Evolutionary conservation across 37 sponge, comb jelly and placozoan species (phyloP), one percentile per base, ranked within the genome.

Genomic region (Halisarca cf. caerulea): DNA sequence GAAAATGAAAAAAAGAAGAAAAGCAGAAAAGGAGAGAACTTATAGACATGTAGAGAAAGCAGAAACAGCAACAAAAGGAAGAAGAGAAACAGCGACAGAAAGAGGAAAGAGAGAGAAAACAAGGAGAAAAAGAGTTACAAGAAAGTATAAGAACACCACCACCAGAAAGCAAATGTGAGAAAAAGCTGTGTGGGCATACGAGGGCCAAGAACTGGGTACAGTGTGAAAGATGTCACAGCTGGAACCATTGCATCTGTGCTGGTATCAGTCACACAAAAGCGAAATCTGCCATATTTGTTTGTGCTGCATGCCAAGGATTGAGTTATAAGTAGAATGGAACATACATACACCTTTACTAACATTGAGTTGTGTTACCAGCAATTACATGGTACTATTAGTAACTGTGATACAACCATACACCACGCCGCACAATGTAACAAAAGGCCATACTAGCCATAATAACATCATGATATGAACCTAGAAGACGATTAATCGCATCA

Each of bases 211-310:
- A 4, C 6, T 62, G 64, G 64, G 6, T 62, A 30, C 30, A n/a
- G 30, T 62, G 30, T 23, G n/a, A 15, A 8, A n/a, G 15, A 15
- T 62, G 64, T 23, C 6, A 62, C 15, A 15, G 64, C 18, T 62
- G 64, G 64, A 5, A 62, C 64, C 64, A 62, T 23, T 62, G 64
- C 64, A n/a, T 62, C 64, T 62, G 64, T 62, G 64, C 64, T 20
- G 30, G 30, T 30, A 23, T 62, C 25, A n/a, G 30, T 7, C 64
- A 62, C 30, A 20, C 25, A 7, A 6, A 15, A 15, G 64, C 64
- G 18, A 62, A n/a, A 15, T 20, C 6, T 7, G n/a, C 15, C 18
- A 20, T 5, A 20, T 62, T 62, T 62, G 30, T 28, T 30, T 62
- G 64, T 62, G 25, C 64, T 62, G 30, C 25, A 30, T 62, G 64